Evolutionary conservation across 2,113 vertebrate genomes (phyloP).

Genomic region (Oryzias curvinotus): DNA sequence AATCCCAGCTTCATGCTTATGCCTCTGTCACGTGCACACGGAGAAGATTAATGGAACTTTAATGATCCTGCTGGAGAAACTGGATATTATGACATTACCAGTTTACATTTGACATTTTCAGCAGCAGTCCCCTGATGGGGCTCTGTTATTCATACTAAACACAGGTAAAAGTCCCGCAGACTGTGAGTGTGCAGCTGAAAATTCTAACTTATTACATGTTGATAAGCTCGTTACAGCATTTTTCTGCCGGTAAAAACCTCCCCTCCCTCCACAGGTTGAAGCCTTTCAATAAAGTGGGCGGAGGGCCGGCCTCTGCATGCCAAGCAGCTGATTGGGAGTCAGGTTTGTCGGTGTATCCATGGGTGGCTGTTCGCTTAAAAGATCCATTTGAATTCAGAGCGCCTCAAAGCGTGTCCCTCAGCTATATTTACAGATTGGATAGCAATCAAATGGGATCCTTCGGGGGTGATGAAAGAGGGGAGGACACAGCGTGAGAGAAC

Average conservation of each 20-base stretch:
- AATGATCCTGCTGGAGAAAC: conserved; percentile 41
- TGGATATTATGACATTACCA: conserved; percentile 38
- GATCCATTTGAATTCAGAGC: conserved; percentile 49
- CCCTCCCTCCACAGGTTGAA: conserved; percentile 15
- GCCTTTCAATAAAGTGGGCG: conserved; percentile 53
- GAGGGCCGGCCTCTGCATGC: conserved; percentile 39
- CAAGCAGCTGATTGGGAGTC: conserved; percentile 53
- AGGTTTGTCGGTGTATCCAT: conserved; percentile 37
- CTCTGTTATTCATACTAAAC: conserved; percentile 21
- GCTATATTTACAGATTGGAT: conserved; percentile 51
- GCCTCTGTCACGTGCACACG: conserved; percentile 7
- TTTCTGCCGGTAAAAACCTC: conserved; percentile 30
- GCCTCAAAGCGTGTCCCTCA: conserved; percentile 33
- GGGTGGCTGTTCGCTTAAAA: conserved; percentile 42
- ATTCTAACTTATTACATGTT: conserved; percentile 23
- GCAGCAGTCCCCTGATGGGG: conserved; percentile 5
- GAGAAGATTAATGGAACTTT: conserved; percentile 39
- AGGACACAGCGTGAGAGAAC: conserved; percentile 29
- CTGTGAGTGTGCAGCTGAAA: background rate
- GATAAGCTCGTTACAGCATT: conserved; percentile 36
- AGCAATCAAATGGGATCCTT: conserved; percentile 49
- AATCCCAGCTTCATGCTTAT: conserved; percentile 27
- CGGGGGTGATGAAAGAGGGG: conserved; percentile 40
- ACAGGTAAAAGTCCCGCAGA: background rate
- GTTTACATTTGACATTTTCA: conserved; percentile 49